Evolutionary conservation across 2,888 invertebrate species (phyloP).

Genomic region (Saturnia japonica): DNA sequence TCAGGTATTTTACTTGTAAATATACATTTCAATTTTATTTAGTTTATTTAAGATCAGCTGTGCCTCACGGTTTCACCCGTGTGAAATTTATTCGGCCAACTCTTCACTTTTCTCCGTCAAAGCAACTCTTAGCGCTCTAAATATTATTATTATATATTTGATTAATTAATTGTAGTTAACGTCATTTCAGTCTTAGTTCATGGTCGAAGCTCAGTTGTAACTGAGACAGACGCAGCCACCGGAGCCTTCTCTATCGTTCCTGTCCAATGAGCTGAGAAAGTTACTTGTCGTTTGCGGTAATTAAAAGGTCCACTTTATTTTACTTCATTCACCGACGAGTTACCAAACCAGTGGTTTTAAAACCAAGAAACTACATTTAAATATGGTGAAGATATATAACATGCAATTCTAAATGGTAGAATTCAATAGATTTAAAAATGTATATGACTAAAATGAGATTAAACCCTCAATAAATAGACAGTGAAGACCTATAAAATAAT

Average conservation of each 20-base stretch:
- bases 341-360: neutral
- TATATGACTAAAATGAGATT: neutral
- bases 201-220: neutral
- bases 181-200: neutral
- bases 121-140: too few relatives aligned
- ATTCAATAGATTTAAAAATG: neutral
- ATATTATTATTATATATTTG: neutral
- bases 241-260: constrained; percentile 31
- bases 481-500: too few relatives aligned
- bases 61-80: too few relatives aligned
- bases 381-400: neutral
- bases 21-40: neutral
- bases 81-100: too few relatives aligned
- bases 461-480: too few relatives aligned
- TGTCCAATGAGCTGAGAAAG: constrained; percentile 50
- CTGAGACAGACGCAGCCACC: neutral
- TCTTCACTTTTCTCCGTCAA: too few relatives aligned
- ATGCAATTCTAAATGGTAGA: neutral
- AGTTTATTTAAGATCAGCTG: too few relatives aligned
- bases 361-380: neutral
- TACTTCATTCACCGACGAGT: constrained; percentile 33
- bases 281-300: constrained; percentile 51
- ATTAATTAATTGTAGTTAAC: neutral
- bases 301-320: constrained; percentile 46
- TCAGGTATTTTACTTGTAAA: neutral